phyloP scores from a whole-genome alignment of 2,888 invertebrate genomes.

The Napeogenes inachia region DNA sequence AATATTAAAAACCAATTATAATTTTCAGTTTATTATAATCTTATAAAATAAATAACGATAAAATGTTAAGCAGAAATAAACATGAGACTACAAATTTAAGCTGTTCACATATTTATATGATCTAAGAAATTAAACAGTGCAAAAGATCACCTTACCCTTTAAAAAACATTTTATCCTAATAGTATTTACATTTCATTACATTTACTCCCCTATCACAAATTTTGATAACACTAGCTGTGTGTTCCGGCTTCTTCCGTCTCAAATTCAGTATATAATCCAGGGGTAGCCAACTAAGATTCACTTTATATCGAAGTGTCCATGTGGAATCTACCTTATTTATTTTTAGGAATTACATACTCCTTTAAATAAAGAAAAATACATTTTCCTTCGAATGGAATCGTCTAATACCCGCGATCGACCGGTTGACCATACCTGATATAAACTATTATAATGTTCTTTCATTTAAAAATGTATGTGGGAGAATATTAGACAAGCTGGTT shows the following conservation, averaged over 20 bases:
- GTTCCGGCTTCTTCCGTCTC: neutral
- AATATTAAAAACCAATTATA: neutral
- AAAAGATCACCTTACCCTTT: constrained; percentile 15
- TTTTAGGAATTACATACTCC: no score
- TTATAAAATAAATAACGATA: constrained; percentile 38
- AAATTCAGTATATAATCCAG: no score
- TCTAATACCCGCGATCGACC: no score
- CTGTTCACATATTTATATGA: constrained; percentile 9
- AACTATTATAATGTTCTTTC: no score
- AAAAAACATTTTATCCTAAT: constrained; percentile 18
- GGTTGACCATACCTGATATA: no score
- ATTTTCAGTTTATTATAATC: constrained; percentile 18
- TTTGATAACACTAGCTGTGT: neutral
- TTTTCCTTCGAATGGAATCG: no score
- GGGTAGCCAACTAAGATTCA: no score
- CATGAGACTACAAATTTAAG: constrained; percentile 15
- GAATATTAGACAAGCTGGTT: no score
- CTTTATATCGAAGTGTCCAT: no score
- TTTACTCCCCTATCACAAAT: neutral
- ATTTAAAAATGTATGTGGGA: no score
- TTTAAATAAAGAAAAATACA: no score
- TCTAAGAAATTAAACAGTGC: constrained; percentile 10
- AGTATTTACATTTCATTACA: constrained; percentile 18
- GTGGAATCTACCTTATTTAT: no score
- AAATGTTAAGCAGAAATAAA: constrained; percentile 23